Conservation (phyloP, 1,140 invertebrate genomes). For the Drosophila tropicalis region DNA sequence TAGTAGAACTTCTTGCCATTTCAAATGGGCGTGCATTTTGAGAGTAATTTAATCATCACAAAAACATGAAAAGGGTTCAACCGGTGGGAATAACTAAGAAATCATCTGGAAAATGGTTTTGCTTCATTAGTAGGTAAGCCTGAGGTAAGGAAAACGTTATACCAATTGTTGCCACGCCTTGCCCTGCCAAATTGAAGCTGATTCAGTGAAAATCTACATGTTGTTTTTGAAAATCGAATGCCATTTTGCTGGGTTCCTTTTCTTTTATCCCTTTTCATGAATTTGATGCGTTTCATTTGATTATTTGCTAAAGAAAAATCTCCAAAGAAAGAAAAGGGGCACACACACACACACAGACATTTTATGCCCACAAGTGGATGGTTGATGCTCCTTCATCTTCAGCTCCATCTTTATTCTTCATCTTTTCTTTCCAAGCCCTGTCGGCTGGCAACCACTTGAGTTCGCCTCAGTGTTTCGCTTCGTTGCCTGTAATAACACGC, state of each 20-base stretch:
- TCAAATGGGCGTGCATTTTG: slow-evolving; percentile 54
- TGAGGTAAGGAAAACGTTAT: not conserved
- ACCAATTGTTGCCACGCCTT: not conserved
- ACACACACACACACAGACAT: slow-evolving; percentile 17
- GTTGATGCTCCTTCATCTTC: slow-evolving; percentile 5
- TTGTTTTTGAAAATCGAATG: slow-evolving; percentile 67
- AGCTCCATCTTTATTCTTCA: slow-evolving; percentile 19
- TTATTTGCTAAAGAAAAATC: slow-evolving; percentile 65
- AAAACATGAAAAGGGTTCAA: slow-evolving; percentile 11
- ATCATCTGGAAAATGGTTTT: slow-evolving; percentile 10
- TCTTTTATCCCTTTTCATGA: slow-evolving; percentile 70
- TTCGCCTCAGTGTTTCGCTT: slow-evolving; percentile 54
- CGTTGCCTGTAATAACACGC: slow-evolving; percentile 80
- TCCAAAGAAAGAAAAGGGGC: too few species aligned
- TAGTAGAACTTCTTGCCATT: slow-evolving; percentile 41
- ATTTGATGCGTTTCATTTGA: slow-evolving; percentile 79
- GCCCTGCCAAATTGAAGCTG: too few species aligned
- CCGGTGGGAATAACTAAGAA: slow-evolving; percentile 9
- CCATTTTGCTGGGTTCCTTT: slow-evolving; percentile 62
- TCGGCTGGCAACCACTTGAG: slow-evolving; percentile 60
- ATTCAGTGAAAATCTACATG: too few species aligned
- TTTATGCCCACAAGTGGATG: slow-evolving; percentile 70
- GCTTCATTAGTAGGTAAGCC: not conserved
- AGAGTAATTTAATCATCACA: slow-evolving; percentile 9
- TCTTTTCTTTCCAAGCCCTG: slow-evolving; percentile 23